A percentile compares a stretch with the other conserved stretches of the same genome.
These are phyloP conservation scores for Lepilemur ruficaudatus DNA, from an alignment of 2,797 vertebrate genomes.

Conservation along the genomic window DNA sequence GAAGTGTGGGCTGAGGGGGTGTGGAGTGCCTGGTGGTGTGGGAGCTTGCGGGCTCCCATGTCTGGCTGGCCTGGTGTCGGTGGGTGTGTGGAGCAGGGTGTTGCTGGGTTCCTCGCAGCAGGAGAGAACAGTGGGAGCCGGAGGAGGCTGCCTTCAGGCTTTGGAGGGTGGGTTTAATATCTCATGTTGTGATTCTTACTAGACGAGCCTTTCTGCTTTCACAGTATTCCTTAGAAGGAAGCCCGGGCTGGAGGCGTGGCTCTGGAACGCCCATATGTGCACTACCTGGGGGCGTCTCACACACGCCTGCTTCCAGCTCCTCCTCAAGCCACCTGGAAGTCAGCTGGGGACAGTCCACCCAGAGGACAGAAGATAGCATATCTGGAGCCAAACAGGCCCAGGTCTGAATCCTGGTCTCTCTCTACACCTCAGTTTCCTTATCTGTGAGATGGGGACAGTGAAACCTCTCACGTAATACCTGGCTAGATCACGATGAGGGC, in stretches of 20 bases:
- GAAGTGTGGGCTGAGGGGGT: slow-evolving; percentile 59
- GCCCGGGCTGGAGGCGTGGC: background rate
- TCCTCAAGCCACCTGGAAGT: background rate
- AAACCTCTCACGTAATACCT: background rate
- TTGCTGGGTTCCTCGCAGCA: background rate
- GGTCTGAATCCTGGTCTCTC: background rate
- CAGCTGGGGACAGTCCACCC: background rate
- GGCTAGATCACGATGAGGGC: background rate
- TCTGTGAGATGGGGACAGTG: background rate
- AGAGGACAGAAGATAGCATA: background rate
- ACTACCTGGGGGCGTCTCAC: background rate
- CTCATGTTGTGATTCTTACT: background rate
- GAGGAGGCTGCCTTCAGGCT: background rate
- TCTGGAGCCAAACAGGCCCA: background rate
- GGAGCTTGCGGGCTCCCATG: slow-evolving; percentile 45
- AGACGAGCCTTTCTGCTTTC: slow-evolving; percentile 25
- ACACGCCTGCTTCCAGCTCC: background rate
- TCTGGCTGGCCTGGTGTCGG: slow-evolving; percentile 64
- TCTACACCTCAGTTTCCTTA: background rate
- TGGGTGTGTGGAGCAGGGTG: slow-evolving; percentile 57
- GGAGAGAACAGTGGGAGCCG: slow-evolving; percentile 1
- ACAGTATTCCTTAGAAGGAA: slow-evolving; percentile 50
- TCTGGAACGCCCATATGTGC: background rate
- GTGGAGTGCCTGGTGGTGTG: slow-evolving; percentile 52
- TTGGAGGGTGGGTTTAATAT: background rate